phyloP scores from a whole-genome alignment of 1,140 invertebrate species.

The Papilio dardanus region DNA sequence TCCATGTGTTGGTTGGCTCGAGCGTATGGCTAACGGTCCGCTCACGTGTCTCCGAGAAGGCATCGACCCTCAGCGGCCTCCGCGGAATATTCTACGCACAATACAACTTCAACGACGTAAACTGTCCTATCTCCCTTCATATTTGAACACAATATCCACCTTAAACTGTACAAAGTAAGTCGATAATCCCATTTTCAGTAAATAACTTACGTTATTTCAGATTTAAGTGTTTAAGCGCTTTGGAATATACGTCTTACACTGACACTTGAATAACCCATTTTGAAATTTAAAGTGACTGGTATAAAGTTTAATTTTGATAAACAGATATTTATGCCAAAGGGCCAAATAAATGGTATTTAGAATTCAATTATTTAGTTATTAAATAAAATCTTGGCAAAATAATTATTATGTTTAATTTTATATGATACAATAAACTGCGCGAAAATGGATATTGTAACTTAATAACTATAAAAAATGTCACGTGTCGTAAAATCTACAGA shows the following conservation, averaged over 20 bases:
- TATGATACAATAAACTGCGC: not conserved
- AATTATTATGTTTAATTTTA: not conserved
- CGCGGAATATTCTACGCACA: slow-evolving; percentile 78
- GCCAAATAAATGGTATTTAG: slow-evolving; percentile 15
- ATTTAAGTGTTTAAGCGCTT: not conserved
- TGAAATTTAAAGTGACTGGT: not conserved
- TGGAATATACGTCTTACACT: slow-evolving; percentile 32
- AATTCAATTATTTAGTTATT: slow-evolving; percentile 31
- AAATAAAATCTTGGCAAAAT: not conserved
- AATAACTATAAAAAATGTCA: not conserved
- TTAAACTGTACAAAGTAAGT: not conserved
- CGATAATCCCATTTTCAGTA: not conserved
- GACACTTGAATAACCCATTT: not conserved
- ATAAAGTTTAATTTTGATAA: slow-evolving; percentile 10
- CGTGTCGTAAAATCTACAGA: not conserved
- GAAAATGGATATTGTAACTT: not conserved
- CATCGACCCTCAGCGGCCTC: slow-evolving; percentile 78
- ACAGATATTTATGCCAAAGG: not conserved
- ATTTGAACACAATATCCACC: not conserved
- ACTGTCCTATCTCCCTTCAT: slow-evolving; percentile 45
- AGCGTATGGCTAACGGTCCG: slow-evolving; percentile 70
- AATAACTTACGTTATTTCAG: not conserved
- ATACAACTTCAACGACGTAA: slow-evolving; percentile 46
- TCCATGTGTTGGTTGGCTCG: slow-evolving; percentile 66
- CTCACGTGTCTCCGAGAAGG: slow-evolving; percentile 77